Conservation (phyloP, 2,797 vertebrate species). For the Halcyon smyrnensis region DNA sequence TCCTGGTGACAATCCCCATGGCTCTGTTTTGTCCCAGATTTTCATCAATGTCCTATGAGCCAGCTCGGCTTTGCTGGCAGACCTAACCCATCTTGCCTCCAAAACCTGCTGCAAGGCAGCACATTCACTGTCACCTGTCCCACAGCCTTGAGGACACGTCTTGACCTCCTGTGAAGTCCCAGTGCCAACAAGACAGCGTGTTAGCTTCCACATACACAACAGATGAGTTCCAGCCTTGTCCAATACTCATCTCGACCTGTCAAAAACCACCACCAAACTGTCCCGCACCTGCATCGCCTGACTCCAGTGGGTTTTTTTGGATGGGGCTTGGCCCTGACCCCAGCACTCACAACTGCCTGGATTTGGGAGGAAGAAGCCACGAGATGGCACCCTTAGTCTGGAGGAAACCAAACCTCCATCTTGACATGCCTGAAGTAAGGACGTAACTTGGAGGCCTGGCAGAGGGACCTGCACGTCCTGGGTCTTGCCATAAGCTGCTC, state of each 20-base stretch:
- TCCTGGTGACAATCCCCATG: neutral
- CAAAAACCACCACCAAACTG: neutral
- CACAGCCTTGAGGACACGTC: neutral
- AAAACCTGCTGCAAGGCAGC: neutral
- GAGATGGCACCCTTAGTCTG: constrained; percentile 54
- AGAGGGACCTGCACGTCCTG: neutral
- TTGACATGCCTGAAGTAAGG: neutral
- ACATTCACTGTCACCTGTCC: neutral
- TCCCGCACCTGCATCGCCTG: rapidly evolving
- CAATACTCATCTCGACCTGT: neutral
- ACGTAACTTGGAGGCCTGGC: neutral
- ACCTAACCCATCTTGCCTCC: neutral
- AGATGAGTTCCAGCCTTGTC: neutral
- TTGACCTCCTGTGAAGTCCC: neutral
- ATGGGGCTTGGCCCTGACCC: neutral
- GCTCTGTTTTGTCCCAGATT: neutral
- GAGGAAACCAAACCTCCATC: neutral
- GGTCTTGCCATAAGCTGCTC: neutral
- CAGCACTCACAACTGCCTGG: rapidly evolving
- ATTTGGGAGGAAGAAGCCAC: constrained; percentile 37
- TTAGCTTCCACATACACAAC: rapidly evolving
- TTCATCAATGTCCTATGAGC: neutral
- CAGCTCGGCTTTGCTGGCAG: neutral
- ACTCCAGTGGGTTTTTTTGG: neutral
- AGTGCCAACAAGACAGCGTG: neutral